These are phyloP conservation scores for Penaeus indicus DNA, from an alignment of 1,140 invertebrate genomes.

Conservation along the genomic window DNA sequence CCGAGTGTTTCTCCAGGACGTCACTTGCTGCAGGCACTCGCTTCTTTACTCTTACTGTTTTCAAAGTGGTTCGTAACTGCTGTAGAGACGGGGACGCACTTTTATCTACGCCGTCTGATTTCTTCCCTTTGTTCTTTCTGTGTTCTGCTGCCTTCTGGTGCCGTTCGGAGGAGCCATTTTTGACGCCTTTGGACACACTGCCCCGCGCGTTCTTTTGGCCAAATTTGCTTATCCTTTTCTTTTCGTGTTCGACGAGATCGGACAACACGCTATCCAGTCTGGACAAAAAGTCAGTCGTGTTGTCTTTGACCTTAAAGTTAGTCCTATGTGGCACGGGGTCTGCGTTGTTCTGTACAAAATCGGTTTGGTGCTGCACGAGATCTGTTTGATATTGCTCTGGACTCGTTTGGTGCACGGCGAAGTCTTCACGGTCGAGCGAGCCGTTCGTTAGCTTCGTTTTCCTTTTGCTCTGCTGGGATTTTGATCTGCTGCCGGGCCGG, in stretches of 20 bases:
- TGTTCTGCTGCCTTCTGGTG: not conserved
- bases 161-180: slow-evolving; percentile 4
- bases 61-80: slow-evolving; percentile 47
- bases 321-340: not conserved
- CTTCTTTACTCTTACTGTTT: slow-evolving; percentile 44
- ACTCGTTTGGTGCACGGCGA: not conserved
- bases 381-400: too few species aligned
- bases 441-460: not conserved
- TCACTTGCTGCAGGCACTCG: slow-evolving; percentile 5
- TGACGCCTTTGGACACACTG: not conserved
- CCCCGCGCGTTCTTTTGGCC: slow-evolving; percentile 11
- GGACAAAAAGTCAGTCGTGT: slow-evolving; percentile 39
- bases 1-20: slow-evolving; percentile 39
- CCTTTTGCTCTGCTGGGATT: not conserved
- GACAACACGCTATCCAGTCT: slow-evolving; percentile 52
- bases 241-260: slow-evolving; percentile 52
- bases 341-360: too few species aligned
- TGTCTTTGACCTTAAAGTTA: slow-evolving; percentile 37
- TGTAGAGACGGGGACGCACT: slow-evolving; percentile 29
- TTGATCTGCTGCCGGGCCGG: not conserved
- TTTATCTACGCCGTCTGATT: not conserved
- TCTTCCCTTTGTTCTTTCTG: slow-evolving; percentile 7
- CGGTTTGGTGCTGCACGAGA: too few species aligned
- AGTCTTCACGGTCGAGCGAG: not conserved
- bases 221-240: slow-evolving; percentile 52